Conservation (phyloP, 1,140 invertebrate genomes). For the Drosophila nasuta region DNA sequence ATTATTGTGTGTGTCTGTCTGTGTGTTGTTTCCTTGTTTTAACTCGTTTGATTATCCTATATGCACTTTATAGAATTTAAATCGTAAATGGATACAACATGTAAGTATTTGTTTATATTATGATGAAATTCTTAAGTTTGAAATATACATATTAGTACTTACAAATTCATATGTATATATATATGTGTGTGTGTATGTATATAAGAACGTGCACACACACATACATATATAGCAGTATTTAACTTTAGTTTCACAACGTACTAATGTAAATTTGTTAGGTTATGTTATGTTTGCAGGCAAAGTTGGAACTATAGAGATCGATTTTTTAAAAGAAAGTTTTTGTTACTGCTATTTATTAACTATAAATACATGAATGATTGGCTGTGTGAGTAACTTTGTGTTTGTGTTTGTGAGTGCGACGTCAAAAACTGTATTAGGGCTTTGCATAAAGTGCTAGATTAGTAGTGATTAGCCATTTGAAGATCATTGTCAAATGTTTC, state of each 20-base stretch:
- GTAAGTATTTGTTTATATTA: constrained; percentile 2
- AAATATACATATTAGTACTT: neutral
- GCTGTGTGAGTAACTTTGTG: neutral
- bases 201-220: too few relatives aligned
- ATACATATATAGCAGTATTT: neutral
- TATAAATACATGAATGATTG: neutral
- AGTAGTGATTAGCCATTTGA: neutral
- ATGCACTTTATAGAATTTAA: constrained; percentile 16
- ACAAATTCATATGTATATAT: constrained; percentile 5
- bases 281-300: neutral
- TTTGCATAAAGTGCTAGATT: neutral
- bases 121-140: constrained; percentile 11
- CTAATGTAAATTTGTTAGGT: neutral
- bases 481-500: neutral
- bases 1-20: neutral
- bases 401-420: neutral
- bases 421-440: neutral
- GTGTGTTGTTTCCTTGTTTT: neutral
- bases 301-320: neutral
- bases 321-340: neutral
- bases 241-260: neutral
- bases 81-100: constrained; percentile 13
- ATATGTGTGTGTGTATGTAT: neutral
- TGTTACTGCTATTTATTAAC: neutral
- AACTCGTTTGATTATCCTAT: constrained; percentile 18